Percentiles rank a stretch among this genome's conserved stretches.
These are phyloP conservation scores for Gastrophysa polygoni DNA, from an alignment of 2,888 invertebrate genomes.

Conservation along the genomic window DNA sequence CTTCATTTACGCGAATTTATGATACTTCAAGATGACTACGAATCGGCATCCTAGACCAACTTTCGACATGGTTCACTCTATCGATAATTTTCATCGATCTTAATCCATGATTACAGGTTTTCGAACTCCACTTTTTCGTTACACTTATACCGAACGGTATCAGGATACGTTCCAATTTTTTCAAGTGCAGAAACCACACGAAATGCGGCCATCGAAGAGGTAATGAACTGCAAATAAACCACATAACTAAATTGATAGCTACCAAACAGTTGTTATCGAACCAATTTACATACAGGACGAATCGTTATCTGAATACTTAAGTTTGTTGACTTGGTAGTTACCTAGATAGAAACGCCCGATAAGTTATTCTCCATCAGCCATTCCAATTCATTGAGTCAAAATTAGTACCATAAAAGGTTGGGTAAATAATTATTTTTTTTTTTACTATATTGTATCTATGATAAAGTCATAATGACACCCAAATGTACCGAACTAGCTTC, in stretches of 20 bases:
- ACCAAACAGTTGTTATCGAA: neutral
- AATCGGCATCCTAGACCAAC: too few species aligned
- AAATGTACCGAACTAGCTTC: too few species aligned
- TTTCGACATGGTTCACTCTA: too few species aligned
- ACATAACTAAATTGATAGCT: neutral
- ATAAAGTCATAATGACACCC: too few species aligned
- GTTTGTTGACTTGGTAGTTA: slow-evolving; percentile 9
- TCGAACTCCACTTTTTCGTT: too few species aligned
- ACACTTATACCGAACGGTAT: neutral
- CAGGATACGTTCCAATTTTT: neutral
- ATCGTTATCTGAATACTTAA: slow-evolving; percentile 7
- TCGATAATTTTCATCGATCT: too few species aligned
- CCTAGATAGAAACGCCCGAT: neutral
- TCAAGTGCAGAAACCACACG: neutral
- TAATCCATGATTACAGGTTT: too few species aligned
- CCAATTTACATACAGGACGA: slow-evolving; percentile 1
- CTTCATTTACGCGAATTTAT: too few species aligned
- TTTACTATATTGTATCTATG: too few species aligned
- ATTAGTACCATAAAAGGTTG: too few species aligned
- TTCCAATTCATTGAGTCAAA: neutral
- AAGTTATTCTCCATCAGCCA: neutral
- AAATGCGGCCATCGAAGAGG: neutral
- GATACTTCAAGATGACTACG: too few species aligned
- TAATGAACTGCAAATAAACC: neutral
- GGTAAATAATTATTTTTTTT: too few species aligned